phyloP scores from a whole-genome alignment of 2,888 invertebrate species.

The Agrotis exclamationis region DNA sequence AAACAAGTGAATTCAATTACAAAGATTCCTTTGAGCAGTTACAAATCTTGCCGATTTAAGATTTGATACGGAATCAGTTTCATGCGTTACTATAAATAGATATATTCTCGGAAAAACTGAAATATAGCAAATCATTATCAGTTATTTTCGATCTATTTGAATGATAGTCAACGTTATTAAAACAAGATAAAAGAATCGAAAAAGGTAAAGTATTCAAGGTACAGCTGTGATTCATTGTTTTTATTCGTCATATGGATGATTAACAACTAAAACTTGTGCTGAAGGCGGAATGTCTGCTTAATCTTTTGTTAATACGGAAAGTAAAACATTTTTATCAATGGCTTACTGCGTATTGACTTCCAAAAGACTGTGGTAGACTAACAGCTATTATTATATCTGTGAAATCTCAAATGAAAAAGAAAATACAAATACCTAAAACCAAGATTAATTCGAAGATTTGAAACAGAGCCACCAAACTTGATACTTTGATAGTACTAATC shows the following conservation, averaged over 20 bases:
- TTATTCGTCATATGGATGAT: slow-evolving; percentile 61
- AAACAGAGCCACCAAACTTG: slow-evolving; percentile 1
- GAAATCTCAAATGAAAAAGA: not conserved
- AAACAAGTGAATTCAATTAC: not conserved
- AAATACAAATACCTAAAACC: not conserved
- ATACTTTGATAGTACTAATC: not conserved
- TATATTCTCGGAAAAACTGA: not conserved
- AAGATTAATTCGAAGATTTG: not conserved
- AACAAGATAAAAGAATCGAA: slow-evolving; percentile 42
- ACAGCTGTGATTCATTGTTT: slow-evolving; percentile 53
- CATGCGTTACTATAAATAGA: not conserved
- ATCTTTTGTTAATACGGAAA: slow-evolving; percentile 22
- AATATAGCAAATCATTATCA: slow-evolving; percentile 10
- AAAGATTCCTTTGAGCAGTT: not conserved
- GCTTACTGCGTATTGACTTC: too few relatives aligned
- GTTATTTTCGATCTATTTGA: slow-evolving; percentile 16
- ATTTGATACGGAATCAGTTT: not conserved
- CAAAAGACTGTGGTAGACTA: too few relatives aligned
- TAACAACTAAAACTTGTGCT: slow-evolving; percentile 55
- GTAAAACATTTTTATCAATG: not conserved
- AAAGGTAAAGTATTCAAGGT: slow-evolving; percentile 52
- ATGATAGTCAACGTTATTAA: slow-evolving; percentile 35
- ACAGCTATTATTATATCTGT: not conserved
- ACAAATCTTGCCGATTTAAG: not conserved
- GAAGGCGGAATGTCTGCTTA: slow-evolving; percentile 14